A percentile compares a stretch with the other conserved stretches of the same genome.
Conservation (phyloP, 2,888 invertebrate species). For the Agrypnus murinus region DNA sequence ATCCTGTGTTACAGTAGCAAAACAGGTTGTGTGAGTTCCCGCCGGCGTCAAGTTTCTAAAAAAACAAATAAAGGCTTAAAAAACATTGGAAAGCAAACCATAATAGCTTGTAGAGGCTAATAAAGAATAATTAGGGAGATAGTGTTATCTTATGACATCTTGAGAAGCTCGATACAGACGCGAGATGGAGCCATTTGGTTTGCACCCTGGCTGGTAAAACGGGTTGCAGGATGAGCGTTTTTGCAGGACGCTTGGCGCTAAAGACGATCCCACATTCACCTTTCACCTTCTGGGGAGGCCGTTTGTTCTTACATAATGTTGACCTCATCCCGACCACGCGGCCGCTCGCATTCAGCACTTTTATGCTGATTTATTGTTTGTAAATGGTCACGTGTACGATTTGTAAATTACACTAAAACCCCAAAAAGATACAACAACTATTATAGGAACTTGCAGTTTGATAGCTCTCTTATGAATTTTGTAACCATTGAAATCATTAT, state of each 20-base stretch:
- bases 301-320: slow-evolving; percentile 55
- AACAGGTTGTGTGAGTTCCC: slow-evolving; percentile 68
- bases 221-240: slow-evolving; percentile 62
- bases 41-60: slow-evolving; percentile 62
- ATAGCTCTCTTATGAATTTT: no score
- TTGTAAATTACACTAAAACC: slow-evolving; percentile 8
- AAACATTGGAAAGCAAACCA: slow-evolving; percentile 55
- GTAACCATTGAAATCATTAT: no score
- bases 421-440: no score
- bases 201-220: slow-evolving; percentile 56
- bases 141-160: slow-evolving; percentile 62
- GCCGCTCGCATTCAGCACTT: slow-evolving; percentile 41
- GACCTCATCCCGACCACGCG: slow-evolving; percentile 54
- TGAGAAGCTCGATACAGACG: slow-evolving; percentile 50
- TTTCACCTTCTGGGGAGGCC: slow-evolving; percentile 54
- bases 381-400: slow-evolving; percentile 1
- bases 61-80: slow-evolving; percentile 60
- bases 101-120: slow-evolving; percentile 59
- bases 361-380: slow-evolving; percentile 33
- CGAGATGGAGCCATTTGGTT: slow-evolving; percentile 57
- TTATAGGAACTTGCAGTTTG: no score
- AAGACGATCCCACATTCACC: slow-evolving; percentile 54
- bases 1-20: slow-evolving; percentile 59
- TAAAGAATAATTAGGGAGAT: slow-evolving; percentile 66
- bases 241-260: slow-evolving; percentile 37